These are phyloP conservation scores for Tetragnatha versicolor DNA, from an alignment of 1,140 invertebrate genomes.

Conservation along the genomic window DNA sequence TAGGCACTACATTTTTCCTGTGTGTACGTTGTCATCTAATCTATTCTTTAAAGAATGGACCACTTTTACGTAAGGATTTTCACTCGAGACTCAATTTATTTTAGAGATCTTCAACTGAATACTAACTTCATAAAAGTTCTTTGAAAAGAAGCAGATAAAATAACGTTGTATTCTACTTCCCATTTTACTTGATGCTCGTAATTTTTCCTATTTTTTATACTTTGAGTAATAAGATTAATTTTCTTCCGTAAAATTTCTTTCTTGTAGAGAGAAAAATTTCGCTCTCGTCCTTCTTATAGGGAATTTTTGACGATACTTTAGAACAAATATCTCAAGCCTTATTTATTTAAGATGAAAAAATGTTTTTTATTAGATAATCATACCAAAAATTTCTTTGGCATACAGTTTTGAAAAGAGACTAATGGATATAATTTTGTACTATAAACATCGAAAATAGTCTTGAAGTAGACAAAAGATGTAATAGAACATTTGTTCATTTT, in stretches of 20 bases:
- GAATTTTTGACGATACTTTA: no score
- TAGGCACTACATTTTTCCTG: slow-evolving; percentile 4
- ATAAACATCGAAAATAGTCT: no score
- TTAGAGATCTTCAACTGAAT: slow-evolving; percentile 32
- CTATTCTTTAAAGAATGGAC: slow-evolving; percentile 39
- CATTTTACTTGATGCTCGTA: neutral
- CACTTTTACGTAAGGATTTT: slow-evolving; percentile 10
- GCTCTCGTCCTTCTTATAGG: no score
- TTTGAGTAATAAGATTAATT: slow-evolving; percentile 14
- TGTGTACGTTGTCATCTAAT: slow-evolving; percentile 13
- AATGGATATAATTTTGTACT: no score
- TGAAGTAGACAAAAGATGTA: no score
- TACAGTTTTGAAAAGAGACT: no score
- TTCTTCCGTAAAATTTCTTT: neutral
- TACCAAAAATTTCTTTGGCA: no score
- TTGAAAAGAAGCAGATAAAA: neutral
- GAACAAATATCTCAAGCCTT: no score
- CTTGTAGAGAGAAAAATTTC: no score
- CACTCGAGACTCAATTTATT: slow-evolving; percentile 32
- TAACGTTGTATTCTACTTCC: neutral
- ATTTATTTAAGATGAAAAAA: no score
- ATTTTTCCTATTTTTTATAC: neutral
- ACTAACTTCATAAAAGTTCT: slow-evolving; percentile 23
- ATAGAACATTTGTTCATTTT: no score
- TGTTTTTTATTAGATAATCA: no score